Evolutionary conservation across 2,113 vertebrate genomes (phyloP).

Genomic region (Gopherus flavomarginatus): DNA sequence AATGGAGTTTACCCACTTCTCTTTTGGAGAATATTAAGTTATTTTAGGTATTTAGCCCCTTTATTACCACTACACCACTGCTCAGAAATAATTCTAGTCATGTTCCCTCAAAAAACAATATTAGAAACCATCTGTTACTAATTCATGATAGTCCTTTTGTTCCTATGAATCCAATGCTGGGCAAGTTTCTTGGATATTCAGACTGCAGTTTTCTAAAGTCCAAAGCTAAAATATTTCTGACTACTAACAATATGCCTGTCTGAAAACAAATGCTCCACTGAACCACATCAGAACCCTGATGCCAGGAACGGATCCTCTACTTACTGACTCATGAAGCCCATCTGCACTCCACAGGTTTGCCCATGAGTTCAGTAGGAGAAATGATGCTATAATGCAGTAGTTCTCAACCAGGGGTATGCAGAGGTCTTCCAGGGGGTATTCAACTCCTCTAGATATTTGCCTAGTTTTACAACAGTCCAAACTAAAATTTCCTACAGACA

Average conservation of each 20-base stretch:
- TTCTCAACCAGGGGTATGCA: too few species aligned
- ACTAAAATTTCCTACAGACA: too few species aligned
- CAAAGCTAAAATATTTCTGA: not conserved
- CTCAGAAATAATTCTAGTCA: not conserved
- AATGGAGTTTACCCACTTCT: not conserved
- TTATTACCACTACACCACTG: not conserved
- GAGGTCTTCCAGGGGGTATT: too few species aligned
- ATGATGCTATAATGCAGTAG: not conserved
- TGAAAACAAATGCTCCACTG: not conserved
- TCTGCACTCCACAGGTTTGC: too few species aligned
- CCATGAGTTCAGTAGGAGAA: not conserved
- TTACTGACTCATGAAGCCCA: too few species aligned
- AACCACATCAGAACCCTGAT: too few species aligned
- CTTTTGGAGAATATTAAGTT: not conserved
- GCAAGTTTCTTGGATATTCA: not conserved
- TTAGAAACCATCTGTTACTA: not conserved
- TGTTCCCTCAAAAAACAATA: not conserved
- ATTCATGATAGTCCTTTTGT: rapidly evolving
- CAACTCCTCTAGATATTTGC: too few species aligned
- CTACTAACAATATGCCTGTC: not conserved
- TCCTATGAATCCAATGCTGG: not conserved
- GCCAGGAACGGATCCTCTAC: too few species aligned
- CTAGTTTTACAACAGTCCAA: too few species aligned
- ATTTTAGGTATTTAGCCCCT: not conserved
- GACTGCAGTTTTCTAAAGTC: not conserved